Base-by-base conservation (phyloP, 2,113 vertebrate species). In the Alligator sinensis region DNA sequence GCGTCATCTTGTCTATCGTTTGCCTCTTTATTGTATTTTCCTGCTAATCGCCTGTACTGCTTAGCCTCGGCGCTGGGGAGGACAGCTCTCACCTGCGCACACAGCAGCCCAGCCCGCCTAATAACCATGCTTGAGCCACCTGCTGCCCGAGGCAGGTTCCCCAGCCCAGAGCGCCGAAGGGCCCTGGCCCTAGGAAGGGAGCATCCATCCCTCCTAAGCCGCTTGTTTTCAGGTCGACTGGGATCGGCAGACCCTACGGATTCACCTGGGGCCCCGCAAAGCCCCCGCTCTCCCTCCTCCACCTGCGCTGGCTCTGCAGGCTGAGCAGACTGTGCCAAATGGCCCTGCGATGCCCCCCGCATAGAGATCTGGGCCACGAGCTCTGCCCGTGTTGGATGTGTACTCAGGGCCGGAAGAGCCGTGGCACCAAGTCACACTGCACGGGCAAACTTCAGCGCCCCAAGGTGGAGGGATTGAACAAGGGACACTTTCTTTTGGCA, bases 341-440 rank as follows among this genome's bases (percentile, higher is more conserved):
- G 5, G 12, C 2, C 19, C n/a, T 14, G 11, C 11, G 9, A 21
- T 34, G 34, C 19, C 30, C 30, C 21, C 30, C 68, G 38, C 6
- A 47, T 47, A 8, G 75, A 55, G 38, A 22, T 25, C 54, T 14
- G 74, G 54, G 25, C 47, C 25, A 27, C 12, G 63, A 68, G 1
- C 13, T 74, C 24, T 15, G 4, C 25, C 9, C 0, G 0, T 58
- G 5, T 2, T n/a, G 30, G 14, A 77, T 2, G 3, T 4, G 2
- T 68, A 16, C 3, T 47, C 47, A 47, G 1, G 25, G 10, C 77
- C 83, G 9, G 8, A 2, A 47, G 47, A 61, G 19, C 3, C 59
- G 1, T 4, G 34, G 3, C 15, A 66, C 19, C 30, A 34, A 68
- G 16, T 68, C 11, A 68, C n/a, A 10, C 4, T 68, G 34, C 30